Evolutionary conservation across 23 tunicate species (phyloP).

Genomic region (Styela plicata): DNA sequence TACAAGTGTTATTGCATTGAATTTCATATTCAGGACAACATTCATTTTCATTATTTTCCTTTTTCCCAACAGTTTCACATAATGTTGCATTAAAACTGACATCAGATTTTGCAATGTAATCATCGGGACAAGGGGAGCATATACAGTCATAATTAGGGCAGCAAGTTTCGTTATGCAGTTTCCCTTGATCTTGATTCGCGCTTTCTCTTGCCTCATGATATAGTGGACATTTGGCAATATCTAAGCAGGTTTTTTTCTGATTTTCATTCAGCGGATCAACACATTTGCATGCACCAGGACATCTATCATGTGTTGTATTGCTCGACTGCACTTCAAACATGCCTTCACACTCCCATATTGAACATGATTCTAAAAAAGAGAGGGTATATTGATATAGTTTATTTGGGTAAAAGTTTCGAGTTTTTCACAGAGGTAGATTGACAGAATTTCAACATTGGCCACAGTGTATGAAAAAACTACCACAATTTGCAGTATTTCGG

Average conservation of each 20-base stretch:
- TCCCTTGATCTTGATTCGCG: not conserved
- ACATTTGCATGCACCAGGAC: not conserved
- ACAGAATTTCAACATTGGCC: too few relatives aligned
- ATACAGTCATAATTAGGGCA: not conserved
- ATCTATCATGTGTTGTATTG: not conserved
- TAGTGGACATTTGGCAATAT: not conserved
- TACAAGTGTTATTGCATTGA: not conserved
- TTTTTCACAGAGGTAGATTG: too few relatives aligned
- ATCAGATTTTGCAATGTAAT: too few relatives aligned
- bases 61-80: not conserved
- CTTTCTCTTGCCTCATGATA: not conserved
- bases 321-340: not conserved
- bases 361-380: too few relatives aligned
- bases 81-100: not conserved
- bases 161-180: not conserved
- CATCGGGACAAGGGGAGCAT: not conserved
- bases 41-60: not conserved
- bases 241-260: not conserved
- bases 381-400: too few relatives aligned
- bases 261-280: not conserved
- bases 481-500: too few relatives aligned
- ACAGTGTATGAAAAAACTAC: too few relatives aligned
- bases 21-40: not conserved
- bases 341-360: not conserved
- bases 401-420: too few relatives aligned